These are phyloP conservation scores for Laticauda laticaudata DNA, from an alignment of 2,113 vertebrate genomes.

Conservation along the genomic window DNA sequence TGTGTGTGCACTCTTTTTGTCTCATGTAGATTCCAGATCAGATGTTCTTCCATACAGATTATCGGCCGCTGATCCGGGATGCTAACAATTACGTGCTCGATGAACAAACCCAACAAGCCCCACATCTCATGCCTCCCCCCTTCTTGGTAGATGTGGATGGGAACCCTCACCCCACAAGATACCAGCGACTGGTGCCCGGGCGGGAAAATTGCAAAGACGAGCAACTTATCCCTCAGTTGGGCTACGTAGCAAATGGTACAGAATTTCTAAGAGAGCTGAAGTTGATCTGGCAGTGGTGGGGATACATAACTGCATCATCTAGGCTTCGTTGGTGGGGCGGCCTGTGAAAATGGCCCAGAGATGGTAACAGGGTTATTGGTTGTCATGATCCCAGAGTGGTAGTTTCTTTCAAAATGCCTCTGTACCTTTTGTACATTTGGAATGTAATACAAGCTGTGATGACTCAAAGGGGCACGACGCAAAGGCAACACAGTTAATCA, in stretches of 20 bases:
- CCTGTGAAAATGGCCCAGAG: neutral
- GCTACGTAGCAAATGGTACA: slow-evolving; percentile 95
- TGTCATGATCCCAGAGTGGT: neutral
- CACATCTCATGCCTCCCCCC: slow-evolving; percentile 96
- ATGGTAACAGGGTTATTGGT: neutral
- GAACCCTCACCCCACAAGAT: slow-evolving; percentile 91
- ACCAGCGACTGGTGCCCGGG: slow-evolving; percentile 93
- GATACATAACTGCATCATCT: too few relatives aligned
- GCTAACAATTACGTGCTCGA: slow-evolving; percentile 97
- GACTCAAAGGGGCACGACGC: too few relatives aligned
- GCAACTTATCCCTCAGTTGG: slow-evolving; percentile 94
- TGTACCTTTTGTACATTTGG: neutral
- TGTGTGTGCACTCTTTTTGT: slow-evolving; percentile 6
- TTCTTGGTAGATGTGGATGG: slow-evolving; percentile 97
- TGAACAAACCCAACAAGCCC: slow-evolving; percentile 98
- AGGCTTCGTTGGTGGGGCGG: neutral
- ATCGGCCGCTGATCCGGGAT: slow-evolving; percentile 95
- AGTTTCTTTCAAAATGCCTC: neutral
- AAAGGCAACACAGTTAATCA: too few relatives aligned
- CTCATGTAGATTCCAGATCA: slow-evolving; percentile 90
- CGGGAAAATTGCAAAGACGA: slow-evolving; percentile 97
- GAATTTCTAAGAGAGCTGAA: neutral
- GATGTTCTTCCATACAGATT: slow-evolving; percentile 99
- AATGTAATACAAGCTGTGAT: neutral
- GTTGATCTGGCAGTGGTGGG: neutral